A percentile compares a stretch with the other conserved stretches of the same genome.
phyloP scores from a whole-genome alignment of 2,113 vertebrate genomes.

The Platycercus adscitus region DNA sequence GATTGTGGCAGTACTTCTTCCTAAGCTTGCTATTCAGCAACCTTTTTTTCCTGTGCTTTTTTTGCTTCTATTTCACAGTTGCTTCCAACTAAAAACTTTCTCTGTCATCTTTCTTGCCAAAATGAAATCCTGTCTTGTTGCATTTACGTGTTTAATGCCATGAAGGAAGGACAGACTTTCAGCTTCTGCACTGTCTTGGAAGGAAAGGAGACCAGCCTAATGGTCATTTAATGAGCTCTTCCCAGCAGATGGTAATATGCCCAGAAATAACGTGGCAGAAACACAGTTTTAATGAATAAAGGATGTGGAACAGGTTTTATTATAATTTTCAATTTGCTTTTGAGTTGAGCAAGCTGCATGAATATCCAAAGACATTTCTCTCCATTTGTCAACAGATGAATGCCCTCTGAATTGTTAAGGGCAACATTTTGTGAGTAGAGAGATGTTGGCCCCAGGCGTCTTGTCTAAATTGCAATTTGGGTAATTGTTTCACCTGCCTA shows the following conservation, averaged over 20 bases:
- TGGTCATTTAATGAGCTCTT: slow-evolving; percentile 48
- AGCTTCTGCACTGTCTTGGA: slow-evolving; percentile 5
- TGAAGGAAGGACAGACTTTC: not conserved
- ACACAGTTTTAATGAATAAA: slow-evolving; percentile 41
- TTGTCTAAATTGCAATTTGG: slow-evolving; percentile 67
- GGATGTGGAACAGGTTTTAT: slow-evolving; percentile 38
- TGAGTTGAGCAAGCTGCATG: slow-evolving; percentile 5
- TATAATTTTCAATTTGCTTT: slow-evolving; percentile 50
- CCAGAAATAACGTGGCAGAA: slow-evolving; percentile 29
- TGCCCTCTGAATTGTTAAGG: slow-evolving; percentile 37
- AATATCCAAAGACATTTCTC: slow-evolving; percentile 27
- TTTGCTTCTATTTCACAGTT: not conserved
- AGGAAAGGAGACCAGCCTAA: not conserved
- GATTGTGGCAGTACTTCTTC: not conserved
- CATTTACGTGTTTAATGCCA: not conserved
- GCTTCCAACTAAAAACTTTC: not conserved
- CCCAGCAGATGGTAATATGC: not conserved
- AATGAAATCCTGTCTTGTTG: not conserved
- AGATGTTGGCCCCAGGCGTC: slow-evolving; percentile 33
- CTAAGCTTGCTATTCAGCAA: not conserved
- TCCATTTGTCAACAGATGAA: slow-evolving; percentile 62
- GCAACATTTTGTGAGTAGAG: slow-evolving; percentile 29
- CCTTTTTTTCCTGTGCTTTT: not conserved
- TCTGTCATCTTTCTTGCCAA: not conserved
- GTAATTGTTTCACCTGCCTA: slow-evolving; percentile 68